Percentiles rank a stretch among this genome's conserved stretches.
These are phyloP conservation scores for Enteromius thamalakanensis DNA, from an alignment of 2,797 vertebrate species.

Conservation along the genomic window DNA sequence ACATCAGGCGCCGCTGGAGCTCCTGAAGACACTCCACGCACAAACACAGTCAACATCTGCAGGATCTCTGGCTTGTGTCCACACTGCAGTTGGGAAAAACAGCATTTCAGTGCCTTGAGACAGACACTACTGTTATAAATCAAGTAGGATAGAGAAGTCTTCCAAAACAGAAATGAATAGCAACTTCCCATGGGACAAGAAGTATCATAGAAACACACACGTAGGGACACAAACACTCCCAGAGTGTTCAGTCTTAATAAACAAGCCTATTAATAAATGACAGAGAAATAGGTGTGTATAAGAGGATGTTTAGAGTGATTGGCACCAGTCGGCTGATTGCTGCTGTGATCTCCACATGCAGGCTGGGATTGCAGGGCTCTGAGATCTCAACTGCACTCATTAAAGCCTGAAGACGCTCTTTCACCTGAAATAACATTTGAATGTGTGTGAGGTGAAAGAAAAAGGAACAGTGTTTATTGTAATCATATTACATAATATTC, in stretches of 20 bases:
- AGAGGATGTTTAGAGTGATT: not conserved
- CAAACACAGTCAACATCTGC: slow-evolving; percentile 68
- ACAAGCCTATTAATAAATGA: not conserved
- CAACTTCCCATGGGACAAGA: not conserved
- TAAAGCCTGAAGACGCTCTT: slow-evolving; percentile 65
- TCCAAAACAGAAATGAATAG: not conserved
- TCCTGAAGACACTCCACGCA: slow-evolving; percentile 61
- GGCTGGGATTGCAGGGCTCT: slow-evolving; percentile 72
- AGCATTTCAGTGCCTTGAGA: not conserved
- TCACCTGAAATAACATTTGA: slow-evolving; percentile 62
- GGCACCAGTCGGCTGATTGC: slow-evolving; percentile 75
- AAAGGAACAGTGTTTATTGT: not conserved
- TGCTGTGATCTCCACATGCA: slow-evolving; percentile 72
- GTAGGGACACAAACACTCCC: not conserved
- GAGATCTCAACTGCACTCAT: slow-evolving; percentile 69
- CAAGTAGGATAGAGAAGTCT: not conserved
- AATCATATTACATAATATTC: no score
- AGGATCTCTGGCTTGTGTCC: slow-evolving; percentile 69
- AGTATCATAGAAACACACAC: slow-evolving; percentile 11
- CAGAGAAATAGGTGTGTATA: not conserved
- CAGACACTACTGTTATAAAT: not conserved
- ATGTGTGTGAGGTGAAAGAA: not conserved
- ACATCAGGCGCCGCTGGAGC: slow-evolving; percentile 54
- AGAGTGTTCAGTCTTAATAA: not conserved
- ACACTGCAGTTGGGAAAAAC: slow-evolving; percentile 65